Conservation (phyloP, 2,888 invertebrate genomes). For the Phlogophora meticulosa region DNA sequence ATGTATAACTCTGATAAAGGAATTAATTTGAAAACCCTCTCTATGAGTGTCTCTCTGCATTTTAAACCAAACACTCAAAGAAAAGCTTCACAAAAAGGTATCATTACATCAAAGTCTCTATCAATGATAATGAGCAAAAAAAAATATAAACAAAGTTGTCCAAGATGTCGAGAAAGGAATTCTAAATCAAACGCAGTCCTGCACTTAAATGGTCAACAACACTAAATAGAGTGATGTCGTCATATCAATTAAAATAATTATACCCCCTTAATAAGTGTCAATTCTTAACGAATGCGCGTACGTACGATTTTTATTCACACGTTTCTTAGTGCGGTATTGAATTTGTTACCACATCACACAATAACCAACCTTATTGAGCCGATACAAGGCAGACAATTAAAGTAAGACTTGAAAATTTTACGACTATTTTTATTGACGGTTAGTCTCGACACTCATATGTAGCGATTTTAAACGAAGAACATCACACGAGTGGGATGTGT, state of each 20-base stretch:
- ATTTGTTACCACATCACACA: conserved; percentile 42
- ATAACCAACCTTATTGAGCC: conserved; percentile 43
- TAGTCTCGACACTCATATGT: conserved; percentile 88
- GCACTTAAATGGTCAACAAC: conserved; percentile 79
- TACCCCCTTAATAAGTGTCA: conserved; percentile 90
- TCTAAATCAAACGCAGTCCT: conserved; percentile 86
- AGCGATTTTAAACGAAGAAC: conserved; percentile 81
- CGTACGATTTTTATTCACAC: conserved; percentile 91
- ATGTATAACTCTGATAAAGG: too few relatives aligned
- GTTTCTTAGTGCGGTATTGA: conserved; percentile 81
- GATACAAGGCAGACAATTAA: conserved; percentile 68
- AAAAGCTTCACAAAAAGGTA: conserved; percentile 55
- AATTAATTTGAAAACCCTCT: conserved; percentile 22
- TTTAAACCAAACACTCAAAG: conserved; percentile 46
- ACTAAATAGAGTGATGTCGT: conserved; percentile 89
- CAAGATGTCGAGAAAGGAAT: conserved; percentile 77
- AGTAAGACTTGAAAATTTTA: conserved; percentile 76
- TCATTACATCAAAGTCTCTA: conserved; percentile 63
- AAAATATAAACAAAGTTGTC: conserved; percentile 67
- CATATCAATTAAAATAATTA: conserved; percentile 91
- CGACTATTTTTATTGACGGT: conserved; percentile 91
- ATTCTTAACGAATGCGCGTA: conserved; percentile 91
- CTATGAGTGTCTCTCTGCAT: conserved; percentile 34
- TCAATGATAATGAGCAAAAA: conserved; percentile 67
- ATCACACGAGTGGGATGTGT: conserved; percentile 70